A percentile compares a stretch with the other conserved stretches of the same genome.
These are phyloP conservation scores for Hydropsyche tenuis DNA, from an alignment of 1,140 invertebrate genomes.

Conservation along the genomic window DNA sequence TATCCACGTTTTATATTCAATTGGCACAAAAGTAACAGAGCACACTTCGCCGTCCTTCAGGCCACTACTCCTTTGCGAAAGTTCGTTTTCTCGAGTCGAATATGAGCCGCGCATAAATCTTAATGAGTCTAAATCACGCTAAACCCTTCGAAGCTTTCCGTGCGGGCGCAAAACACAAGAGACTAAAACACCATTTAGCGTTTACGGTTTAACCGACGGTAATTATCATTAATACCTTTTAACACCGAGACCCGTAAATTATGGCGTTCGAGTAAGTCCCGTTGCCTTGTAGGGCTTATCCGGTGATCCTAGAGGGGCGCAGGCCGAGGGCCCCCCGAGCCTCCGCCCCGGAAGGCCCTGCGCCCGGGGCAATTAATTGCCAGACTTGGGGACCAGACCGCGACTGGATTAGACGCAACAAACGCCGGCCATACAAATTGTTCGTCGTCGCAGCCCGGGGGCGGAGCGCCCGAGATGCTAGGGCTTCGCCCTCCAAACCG, in stretches of 20 bases:
- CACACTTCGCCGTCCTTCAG: too few species aligned
- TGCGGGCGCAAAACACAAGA: slow-evolving; percentile 48
- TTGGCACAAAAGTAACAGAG: too few species aligned
- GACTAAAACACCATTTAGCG: slow-evolving; percentile 51
- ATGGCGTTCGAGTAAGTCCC: slow-evolving; percentile 50
- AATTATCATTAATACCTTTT: slow-evolving; percentile 51
- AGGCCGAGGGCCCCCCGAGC: slow-evolving; percentile 33
- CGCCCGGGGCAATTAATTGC: slow-evolving; percentile 46
- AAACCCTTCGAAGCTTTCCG: slow-evolving; percentile 46
- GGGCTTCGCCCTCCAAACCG: too few species aligned
- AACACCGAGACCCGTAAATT: slow-evolving; percentile 51
- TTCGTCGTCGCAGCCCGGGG: background rate
- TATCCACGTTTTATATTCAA: too few species aligned
- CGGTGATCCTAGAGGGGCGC: slow-evolving; percentile 42
- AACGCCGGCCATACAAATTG: slow-evolving; percentile 46
- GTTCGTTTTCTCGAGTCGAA: slow-evolving; percentile 21
- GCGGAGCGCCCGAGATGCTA: too few species aligned
- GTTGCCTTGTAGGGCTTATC: slow-evolving; percentile 50
- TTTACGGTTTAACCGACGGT: slow-evolving; percentile 50
- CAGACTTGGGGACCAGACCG: slow-evolving; percentile 43
- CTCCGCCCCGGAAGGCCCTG: background rate
- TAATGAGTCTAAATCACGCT: slow-evolving; percentile 50
- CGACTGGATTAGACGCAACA: slow-evolving; percentile 49
- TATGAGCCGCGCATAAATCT: slow-evolving; percentile 47
- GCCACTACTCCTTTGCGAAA: too few species aligned